phyloP scores from a whole-genome alignment of 1,140 invertebrate genomes.

The Amyelois transitella region DNA sequence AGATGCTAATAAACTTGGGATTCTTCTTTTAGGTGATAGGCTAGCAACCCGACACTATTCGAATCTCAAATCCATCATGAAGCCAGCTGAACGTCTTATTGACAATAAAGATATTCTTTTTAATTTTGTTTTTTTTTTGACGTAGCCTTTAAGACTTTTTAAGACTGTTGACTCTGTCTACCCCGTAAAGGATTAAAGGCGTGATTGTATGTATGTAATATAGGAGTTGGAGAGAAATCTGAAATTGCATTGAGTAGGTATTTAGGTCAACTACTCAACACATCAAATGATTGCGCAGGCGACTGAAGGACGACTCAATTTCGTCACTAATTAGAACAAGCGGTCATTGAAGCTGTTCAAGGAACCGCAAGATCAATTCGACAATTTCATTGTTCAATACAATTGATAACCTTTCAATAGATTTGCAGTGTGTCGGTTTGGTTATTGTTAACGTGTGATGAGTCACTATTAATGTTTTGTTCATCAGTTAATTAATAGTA shows the following conservation, averaged over 20 bases:
- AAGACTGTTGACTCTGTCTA: too few relatives aligned
- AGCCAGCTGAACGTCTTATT: too few relatives aligned
- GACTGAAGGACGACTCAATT: background rate
- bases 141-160: too few relatives aligned
- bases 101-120: too few relatives aligned
- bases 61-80: too few relatives aligned
- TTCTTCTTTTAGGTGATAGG: too few relatives aligned
- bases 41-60: too few relatives aligned
- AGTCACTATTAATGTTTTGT: background rate
- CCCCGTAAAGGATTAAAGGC: too few relatives aligned
- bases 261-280: slow-evolving; percentile 8
- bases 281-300: background rate
- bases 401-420: background rate
- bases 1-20: too few relatives aligned
- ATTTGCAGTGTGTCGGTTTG: background rate
- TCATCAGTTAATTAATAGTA: background rate
- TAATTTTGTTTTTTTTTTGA: too few relatives aligned
- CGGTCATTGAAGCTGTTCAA: background rate
- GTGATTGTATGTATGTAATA: too few relatives aligned
- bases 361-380: background rate
- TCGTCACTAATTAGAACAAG: background rate
- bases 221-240: too few relatives aligned
- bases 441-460: background rate
- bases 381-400: background rate
- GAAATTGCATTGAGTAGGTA: slow-evolving; percentile 10